Evolutionary conservation across 2,113 vertebrate species (phyloP).

Genomic region (Hassar affinis): DNA sequence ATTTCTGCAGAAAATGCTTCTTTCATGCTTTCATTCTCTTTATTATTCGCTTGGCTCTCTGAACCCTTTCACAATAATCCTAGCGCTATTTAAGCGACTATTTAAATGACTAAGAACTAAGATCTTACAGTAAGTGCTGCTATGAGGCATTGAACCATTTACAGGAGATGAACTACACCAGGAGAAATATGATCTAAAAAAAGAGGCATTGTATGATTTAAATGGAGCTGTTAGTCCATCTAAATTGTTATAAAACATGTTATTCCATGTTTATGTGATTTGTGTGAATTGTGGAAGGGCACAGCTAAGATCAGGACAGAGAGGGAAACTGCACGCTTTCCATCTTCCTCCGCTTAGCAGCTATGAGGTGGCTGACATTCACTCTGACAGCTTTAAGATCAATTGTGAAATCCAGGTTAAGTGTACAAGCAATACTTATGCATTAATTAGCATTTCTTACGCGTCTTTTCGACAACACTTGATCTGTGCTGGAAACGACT

Average conservation of each 20-base stretch:
- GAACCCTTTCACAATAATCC: neutral
- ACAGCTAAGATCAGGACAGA: neutral
- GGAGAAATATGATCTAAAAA: neutral
- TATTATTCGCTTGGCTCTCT: neutral
- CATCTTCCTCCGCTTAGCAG: neutral
- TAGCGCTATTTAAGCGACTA: neutral
- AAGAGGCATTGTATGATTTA: conserved; percentile 20
- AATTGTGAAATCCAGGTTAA: conserved; percentile 7
- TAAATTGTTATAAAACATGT: neutral
- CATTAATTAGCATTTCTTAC: neutral
- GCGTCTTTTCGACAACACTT: neutral
- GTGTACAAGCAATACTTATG: conserved; percentile 10
- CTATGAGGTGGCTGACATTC: neutral
- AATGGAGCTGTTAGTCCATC: neutral
- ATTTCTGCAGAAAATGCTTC: neutral
- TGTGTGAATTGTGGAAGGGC: neutral
- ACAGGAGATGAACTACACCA: conserved; percentile 2
- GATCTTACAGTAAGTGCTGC: conserved; percentile 9
- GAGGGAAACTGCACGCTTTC: neutral
- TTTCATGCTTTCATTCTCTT: neutral
- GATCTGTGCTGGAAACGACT: neutral
- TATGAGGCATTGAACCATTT: conserved; percentile 9
- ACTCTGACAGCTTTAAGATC: neutral
- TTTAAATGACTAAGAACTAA: conserved; percentile 1
- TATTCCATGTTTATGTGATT: neutral